Evolutionary conservation across 2,888 invertebrate genomes (phyloP).

Genomic region (Drosophila sordidapex): DNA sequence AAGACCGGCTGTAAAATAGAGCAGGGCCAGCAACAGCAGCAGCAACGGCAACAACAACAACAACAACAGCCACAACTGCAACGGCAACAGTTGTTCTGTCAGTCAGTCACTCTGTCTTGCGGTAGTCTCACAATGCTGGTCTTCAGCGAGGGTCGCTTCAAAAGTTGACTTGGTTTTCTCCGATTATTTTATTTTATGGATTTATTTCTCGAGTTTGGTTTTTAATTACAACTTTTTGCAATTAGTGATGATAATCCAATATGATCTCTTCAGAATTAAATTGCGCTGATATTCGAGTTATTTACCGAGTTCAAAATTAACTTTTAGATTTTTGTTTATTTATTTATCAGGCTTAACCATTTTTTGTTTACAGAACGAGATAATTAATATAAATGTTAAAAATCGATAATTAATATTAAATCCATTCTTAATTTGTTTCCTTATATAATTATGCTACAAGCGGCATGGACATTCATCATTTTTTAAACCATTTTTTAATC

Average conservation of each 20-base stretch:
- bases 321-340: background rate
- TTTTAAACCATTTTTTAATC: background rate
- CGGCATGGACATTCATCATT: background rate
- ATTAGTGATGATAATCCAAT: background rate
- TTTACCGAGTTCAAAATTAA: background rate
- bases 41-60: slow-evolving; percentile 35
- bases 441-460: background rate
- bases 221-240: too few species aligned
- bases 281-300: too few species aligned
- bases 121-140: slow-evolving; percentile 51
- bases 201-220: too few species aligned
- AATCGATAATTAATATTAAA: background rate
- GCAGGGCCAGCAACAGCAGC: slow-evolving; percentile 53
- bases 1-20: slow-evolving; percentile 72
- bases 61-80: slow-evolving; percentile 12
- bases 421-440: background rate
- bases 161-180: background rate
- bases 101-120: slow-evolving; percentile 59
- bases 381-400: background rate
- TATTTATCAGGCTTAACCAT: background rate
- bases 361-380: background rate
- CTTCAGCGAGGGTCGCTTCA: slow-evolving; percentile 45
- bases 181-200: too few species aligned
- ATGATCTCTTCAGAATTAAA: background rate
- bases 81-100: slow-evolving; percentile 53